Percentiles rank a stretch among this genome's conserved stretches.
phyloP scores from a whole-genome alignment of 53 echinoderm and acorn worm species.

The Pentamera pediparva region DNA sequence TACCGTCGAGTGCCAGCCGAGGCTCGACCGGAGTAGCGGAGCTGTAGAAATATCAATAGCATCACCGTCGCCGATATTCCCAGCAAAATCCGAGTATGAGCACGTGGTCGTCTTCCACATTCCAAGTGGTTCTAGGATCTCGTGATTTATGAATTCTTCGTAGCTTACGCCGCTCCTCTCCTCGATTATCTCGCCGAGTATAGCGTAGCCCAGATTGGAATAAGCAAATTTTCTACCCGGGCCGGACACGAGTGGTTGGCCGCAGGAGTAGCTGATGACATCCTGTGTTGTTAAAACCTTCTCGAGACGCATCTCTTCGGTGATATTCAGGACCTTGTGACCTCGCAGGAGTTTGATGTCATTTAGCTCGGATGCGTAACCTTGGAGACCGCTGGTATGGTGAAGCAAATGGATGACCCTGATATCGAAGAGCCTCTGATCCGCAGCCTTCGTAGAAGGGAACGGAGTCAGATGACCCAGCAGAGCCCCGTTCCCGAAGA shows the following conservation, averaged over 20 bases:
- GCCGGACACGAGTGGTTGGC: conserved; percentile 47
- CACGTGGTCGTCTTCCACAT: conserved; percentile 81
- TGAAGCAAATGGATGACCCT: conserved; percentile 81
- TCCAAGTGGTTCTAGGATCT: conserved; percentile 79
- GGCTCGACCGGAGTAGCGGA: conserved; percentile 53
- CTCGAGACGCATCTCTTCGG: conserved; percentile 58
- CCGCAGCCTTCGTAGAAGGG: conserved; percentile 32
- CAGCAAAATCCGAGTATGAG: conserved; percentile 26
- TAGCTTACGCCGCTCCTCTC: conserved; percentile 49
- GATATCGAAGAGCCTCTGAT: conserved; percentile 66
- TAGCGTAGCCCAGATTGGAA: conserved; percentile 81
- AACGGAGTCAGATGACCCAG: conserved; percentile 37
- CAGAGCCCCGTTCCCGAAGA: conserved; percentile 77
- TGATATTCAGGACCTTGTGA: conserved; percentile 72
- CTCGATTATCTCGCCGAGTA: conserved; percentile 75
- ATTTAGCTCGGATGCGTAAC: conserved; percentile 44
- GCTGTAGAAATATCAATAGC: conserved; percentile 24
- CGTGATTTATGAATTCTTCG: conserved; percentile 45
- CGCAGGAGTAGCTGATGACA: conserved; percentile 65
- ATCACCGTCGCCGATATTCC: neutral
- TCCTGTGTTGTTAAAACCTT: conserved; percentile 46
- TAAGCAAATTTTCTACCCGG: conserved; percentile 81
- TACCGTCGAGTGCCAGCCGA: conserved; percentile 89
- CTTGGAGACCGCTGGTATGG: conserved; percentile 68
- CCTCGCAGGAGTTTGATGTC: conserved; percentile 70